phyloP scores from a whole-genome alignment of 2,113 vertebrate species.

The Planiliza haematocheilus region DNA sequence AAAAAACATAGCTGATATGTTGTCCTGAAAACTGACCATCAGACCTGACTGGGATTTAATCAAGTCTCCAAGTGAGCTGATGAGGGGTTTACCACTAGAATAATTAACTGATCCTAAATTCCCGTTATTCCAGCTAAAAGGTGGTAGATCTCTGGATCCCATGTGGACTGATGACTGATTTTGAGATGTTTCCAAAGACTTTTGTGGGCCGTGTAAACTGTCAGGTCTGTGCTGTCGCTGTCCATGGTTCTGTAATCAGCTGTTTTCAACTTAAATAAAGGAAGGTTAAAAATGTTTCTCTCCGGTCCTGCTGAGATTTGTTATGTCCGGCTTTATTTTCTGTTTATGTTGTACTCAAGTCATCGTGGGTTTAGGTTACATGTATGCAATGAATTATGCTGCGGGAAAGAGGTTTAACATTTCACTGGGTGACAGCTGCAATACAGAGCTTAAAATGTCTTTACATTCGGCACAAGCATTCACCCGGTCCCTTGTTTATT shows the following conservation, averaged over 20 bases:
- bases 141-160: not conserved
- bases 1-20: not conserved
- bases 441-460: conserved; percentile 65
- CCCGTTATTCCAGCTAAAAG: not conserved
- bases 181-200: not conserved
- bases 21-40: not conserved
- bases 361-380: conserved; percentile 62
- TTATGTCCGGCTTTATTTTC: conserved; percentile 42
- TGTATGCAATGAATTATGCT: conserved; percentile 59
- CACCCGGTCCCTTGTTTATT: conserved; percentile 21
- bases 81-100: not conserved
- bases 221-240: conserved; percentile 56
- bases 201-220: not conserved
- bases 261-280: conserved; percentile 19
- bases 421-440: conserved; percentile 71
- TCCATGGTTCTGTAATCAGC: conserved; percentile 79
- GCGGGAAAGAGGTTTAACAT: conserved; percentile 60
- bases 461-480: conserved; percentile 36
- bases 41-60: not conserved
- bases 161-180: not conserved
- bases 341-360: conserved; percentile 56
- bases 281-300: not conserved
- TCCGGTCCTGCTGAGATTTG: conserved; percentile 12
- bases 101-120: not conserved
- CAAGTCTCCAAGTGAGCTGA: conserved; percentile 25